phyloP scores from a whole-genome alignment of 2,113 vertebrate genomes.

The Piliocolobus tephrosceles region DNA sequence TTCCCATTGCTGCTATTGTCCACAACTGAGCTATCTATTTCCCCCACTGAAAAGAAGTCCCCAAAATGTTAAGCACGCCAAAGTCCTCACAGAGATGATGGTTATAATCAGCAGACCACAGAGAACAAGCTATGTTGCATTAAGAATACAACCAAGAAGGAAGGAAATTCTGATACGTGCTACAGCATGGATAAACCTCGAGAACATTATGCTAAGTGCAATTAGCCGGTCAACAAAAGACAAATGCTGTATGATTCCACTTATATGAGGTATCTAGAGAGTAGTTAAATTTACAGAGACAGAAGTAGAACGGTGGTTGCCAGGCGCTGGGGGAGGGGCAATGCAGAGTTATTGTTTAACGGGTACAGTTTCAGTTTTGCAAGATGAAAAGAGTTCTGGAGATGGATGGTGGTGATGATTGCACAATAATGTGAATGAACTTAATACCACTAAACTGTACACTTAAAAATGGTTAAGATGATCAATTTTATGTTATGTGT shows the following conservation, averaged over 20 bases:
- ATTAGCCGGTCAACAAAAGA: neutral
- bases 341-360: neutral
- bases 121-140: neutral
- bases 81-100: neutral
- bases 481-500: neutral
- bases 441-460: neutral
- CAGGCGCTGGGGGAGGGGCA: neutral
- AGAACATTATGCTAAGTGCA: neutral
- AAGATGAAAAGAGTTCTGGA: neutral
- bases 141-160: neutral
- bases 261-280: neutral
- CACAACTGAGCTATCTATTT: neutral
- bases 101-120: neutral
- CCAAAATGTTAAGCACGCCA: neutral
- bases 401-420: neutral
- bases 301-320: neutral
- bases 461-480: neutral
- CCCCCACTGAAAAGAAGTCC: neutral
- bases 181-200: neutral
- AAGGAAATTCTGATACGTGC: neutral
- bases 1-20: neutral
- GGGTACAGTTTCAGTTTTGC: neutral
- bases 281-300: neutral
- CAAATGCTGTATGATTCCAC: neutral
- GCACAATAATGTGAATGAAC: neutral